Conservation (phyloP, 2,888 invertebrate species). For the Blastobasis lacticolella region DNA sequence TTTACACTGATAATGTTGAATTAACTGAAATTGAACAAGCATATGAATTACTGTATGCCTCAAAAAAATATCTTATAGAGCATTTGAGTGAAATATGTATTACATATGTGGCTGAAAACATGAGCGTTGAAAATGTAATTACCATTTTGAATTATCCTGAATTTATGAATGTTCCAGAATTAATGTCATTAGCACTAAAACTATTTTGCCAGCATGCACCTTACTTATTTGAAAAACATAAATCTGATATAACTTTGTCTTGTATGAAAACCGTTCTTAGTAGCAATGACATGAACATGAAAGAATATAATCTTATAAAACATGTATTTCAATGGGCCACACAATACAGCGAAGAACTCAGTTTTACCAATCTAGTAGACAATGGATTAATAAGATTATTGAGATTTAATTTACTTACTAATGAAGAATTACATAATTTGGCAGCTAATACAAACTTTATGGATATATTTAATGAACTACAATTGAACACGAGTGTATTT, state of each 20-base stretch:
- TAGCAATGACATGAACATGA: constrained; percentile 64
- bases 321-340: constrained; percentile 72
- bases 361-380: constrained; percentile 44
- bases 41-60: constrained; percentile 77
- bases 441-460: constrained; percentile 41
- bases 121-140: constrained; percentile 73
- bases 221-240: constrained; percentile 67
- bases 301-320: constrained; percentile 68
- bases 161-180: constrained; percentile 69
- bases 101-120: constrained; percentile 66
- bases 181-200: constrained; percentile 66
- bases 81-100: constrained; percentile 67
- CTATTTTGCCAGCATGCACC: constrained; percentile 72
- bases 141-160: constrained; percentile 76
- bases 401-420: constrained; percentile 50
- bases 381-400: constrained; percentile 58
- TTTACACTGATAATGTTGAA: constrained; percentile 75
- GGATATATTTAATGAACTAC: constrained; percentile 40
- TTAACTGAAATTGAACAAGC: constrained; percentile 74
- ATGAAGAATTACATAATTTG: constrained; percentile 54
- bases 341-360: constrained; percentile 61
- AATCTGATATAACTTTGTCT: constrained; percentile 56
- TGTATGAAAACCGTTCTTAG: constrained; percentile 68
- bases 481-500: constrained; percentile 24
- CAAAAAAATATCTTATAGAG: constrained; percentile 77